Base-by-base conservation (phyloP, 2,888 invertebrate species). In the Agriopis leucophaearia region DNA sequence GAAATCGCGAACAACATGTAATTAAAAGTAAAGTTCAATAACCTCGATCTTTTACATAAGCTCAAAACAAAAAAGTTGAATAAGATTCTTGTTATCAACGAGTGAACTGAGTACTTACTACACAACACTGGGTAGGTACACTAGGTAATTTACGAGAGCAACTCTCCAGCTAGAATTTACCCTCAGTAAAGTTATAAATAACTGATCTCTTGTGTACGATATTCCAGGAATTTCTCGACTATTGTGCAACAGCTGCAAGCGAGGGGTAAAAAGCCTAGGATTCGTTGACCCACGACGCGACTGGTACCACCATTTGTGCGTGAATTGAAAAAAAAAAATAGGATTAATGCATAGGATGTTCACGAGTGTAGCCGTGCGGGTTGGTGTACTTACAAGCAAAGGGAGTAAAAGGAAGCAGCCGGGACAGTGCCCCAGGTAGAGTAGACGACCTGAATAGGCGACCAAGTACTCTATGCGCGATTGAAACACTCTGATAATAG, bases 191-290 rank as follows among this genome's bases (percentile, higher is more conserved):
- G 74, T 58, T 82, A 80, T 80, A 80, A 84, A 83, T 82, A 79
- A 76, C 73, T 73, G 82, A 84, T 81, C 81, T 80, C 81, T 79
- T 78, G 82, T 82, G 81, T 77, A 74, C 81, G 79, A 78, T 77
- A 82, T 88, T 88, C 89, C 79, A 83, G 87, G 84, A 89, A 91
- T 88, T 84, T 89, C 86, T 87, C 79, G 82, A 85, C 88, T 90
- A 91, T 92, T 92, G 92, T 92, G 91, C 92, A 92, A 92, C 92
- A 91, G 87, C 90, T 91, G 91, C 90, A 78, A 77, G 78, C 73
- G 77, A 80, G 83, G 88, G 91, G 88, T 89, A 91, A 90, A 81
- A 88, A 88, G 85, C 89, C 92, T 90, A 74, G 85, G 82, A 89
- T 87, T 81, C 92, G 77, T 91, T 91, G 91, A 92, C 89, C 89